Percentiles rank a stretch among this genome's conserved stretches.
These are phyloP conservation scores for Podarcis lilfordi DNA, from an alignment of 2,797 vertebrate genomes.

Conservation along the genomic window DNA sequence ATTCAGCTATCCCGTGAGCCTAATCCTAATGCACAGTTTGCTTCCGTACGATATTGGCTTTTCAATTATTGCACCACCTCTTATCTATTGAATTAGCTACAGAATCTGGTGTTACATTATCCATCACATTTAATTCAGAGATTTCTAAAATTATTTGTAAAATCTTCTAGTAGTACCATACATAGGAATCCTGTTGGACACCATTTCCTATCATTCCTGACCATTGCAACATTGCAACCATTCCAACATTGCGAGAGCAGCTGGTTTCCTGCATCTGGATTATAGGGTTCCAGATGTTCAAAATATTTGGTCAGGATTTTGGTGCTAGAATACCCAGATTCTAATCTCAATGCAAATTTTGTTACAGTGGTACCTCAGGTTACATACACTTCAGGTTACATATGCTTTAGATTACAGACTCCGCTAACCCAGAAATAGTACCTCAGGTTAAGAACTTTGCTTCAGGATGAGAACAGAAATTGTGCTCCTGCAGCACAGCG, in stretches of 20 bases:
- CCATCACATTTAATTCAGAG: background rate
- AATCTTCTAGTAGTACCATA: background rate
- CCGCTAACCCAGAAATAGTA: too few relatives aligned
- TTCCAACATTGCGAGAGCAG: too few relatives aligned
- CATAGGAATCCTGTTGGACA: background rate
- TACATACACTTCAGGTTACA: too few relatives aligned
- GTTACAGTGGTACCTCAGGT: too few relatives aligned
- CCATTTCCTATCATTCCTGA: background rate
- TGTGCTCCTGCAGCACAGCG: too few relatives aligned
- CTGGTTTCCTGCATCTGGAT: background rate
- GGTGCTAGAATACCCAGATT: background rate
- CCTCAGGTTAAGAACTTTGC: too few relatives aligned
- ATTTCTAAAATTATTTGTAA: background rate
- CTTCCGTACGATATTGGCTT: background rate
- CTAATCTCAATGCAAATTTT: background rate
- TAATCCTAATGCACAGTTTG: background rate
- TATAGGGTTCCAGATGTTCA: background rate
- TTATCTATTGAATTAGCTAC: background rate
- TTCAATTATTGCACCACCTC: slow-evolving; percentile 11
- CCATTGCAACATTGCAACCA: too few relatives aligned
- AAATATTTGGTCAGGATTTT: background rate
- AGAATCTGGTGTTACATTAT: background rate
- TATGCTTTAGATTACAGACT: too few relatives aligned
- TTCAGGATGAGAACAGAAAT: too few relatives aligned
- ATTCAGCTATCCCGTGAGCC: background rate